phyloP scores from a whole-genome alignment of 2,113 vertebrate genomes.

The Gadus chalcogrammus region DNA sequence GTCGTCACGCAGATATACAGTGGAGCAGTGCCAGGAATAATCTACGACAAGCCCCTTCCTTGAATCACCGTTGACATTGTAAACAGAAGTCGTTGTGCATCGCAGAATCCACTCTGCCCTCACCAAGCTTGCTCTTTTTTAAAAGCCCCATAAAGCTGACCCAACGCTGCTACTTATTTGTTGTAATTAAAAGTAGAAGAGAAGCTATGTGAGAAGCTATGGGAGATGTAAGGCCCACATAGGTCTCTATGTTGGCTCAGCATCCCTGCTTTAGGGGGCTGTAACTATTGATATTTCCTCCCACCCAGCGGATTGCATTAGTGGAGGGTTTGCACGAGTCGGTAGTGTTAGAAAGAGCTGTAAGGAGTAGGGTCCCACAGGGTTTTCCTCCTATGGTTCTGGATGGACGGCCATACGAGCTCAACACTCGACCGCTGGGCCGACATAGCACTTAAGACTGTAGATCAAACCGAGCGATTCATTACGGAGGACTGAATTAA shows the following conservation, averaged over 20 bases:
- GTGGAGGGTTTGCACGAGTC: slow-evolving; percentile 34
- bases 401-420: slow-evolving; percentile 31
- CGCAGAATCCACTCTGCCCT: slow-evolving; percentile 59
- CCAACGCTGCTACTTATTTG: slow-evolving; percentile 76
- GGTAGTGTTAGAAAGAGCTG: slow-evolving; percentile 25
- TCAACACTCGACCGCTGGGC: slow-evolving; percentile 22
- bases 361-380: slow-evolving; percentile 31
- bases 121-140: slow-evolving; percentile 70
- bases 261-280: slow-evolving; percentile 53
- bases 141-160: slow-evolving; percentile 73
- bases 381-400: slow-evolving; percentile 13
- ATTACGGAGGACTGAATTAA: slow-evolving; percentile 35
- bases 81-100: slow-evolving; percentile 50
- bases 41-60: slow-evolving; percentile 48
- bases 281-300: slow-evolving; percentile 71
- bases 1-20: no score
- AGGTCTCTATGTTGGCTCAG: slow-evolving; percentile 22
- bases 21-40: slow-evolving; percentile 30
- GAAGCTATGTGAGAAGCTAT: slow-evolving; percentile 70
- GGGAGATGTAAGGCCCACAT: slow-evolving; percentile 58
- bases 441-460: slow-evolving; percentile 19
- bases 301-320: slow-evolving; percentile 59
- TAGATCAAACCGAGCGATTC: slow-evolving; percentile 42
- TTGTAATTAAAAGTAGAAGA: slow-evolving; percentile 77
- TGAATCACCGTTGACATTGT: slow-evolving; percentile 58